Evolutionary conservation across 2,888 invertebrate genomes (phyloP), one percentile per base, ranked within the genome.

Genomic region (Empis stercorea): DNA sequence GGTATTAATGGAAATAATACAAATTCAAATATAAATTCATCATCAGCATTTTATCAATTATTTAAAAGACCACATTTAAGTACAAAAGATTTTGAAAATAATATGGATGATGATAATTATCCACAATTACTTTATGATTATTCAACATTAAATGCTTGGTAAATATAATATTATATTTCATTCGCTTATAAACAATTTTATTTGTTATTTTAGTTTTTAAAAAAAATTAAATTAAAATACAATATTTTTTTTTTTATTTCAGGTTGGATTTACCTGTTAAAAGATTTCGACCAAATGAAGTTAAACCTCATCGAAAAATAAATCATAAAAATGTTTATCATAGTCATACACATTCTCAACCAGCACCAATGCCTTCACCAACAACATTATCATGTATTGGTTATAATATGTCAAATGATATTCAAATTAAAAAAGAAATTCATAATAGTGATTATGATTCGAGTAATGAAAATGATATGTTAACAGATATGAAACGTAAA

Each of bases 241-340:
- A n/a, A n/a, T n/a, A n/a, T n/a, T n/a, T n/a, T n/a, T n/a, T n/a
- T n/a, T 10, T 36, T 15, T 17, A 20, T 52, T 58, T 4, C 56
- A 80, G 91, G 91, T 74, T 91, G 61, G 84, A 91, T 66, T 87
- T 91, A 72, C 91, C 92, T 1, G 86, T 93, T 51, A 94, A 93
- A 71, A 81, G 87, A 59, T 84, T 87, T 70, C 86, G 87, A 68
- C 74, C 77, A 30, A 75, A 68, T 43, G 66, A 74, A 57, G 66
- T 61, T 54, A 74, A 74, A 52, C 68, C 59, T 46, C 57, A 59
- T 55, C 59, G 61, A 43, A 65, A 67, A 43, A 63, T 69, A 54
- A 65, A 69, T 46, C 63, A 64, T 51, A 63, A 62, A 59, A 63
- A 79, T 65, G 72, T 81, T 52, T 81, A 81, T 68, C 78, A 77